These are phyloP conservation scores for Drosophila monieri DNA, from an alignment of 2,888 invertebrate species.

Conservation along the genomic window DNA sequence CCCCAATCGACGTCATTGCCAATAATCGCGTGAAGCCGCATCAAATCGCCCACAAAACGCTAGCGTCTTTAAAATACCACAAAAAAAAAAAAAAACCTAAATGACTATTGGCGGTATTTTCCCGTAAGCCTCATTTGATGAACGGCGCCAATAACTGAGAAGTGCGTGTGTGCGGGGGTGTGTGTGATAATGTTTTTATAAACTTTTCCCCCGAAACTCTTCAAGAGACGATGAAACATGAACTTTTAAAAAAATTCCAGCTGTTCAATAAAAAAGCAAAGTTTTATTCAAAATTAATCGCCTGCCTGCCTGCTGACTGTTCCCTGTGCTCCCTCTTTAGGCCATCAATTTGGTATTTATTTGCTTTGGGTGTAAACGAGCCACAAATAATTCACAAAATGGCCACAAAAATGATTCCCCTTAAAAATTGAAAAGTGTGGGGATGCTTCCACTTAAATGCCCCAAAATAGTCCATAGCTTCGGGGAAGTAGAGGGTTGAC, in stretches of 20 bases:
- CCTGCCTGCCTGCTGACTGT: constrained; percentile 7
- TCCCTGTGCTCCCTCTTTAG: constrained; percentile 1
- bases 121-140: constrained; percentile 40
- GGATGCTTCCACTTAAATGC: constrained; percentile 46
- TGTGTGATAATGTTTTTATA: constrained; percentile 49
- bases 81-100: constrained; percentile 10
- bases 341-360: constrained; percentile 35
- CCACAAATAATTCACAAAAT: constrained; percentile 32
- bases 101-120: constrained; percentile 54
- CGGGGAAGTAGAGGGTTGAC: constrained; percentile 1
- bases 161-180: constrained; percentile 15
- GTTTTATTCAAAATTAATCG: constrained; percentile 30
- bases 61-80: constrained; percentile 20
- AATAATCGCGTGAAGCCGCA: constrained; percentile 24
- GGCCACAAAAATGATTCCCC: constrained; percentile 44
- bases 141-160: constrained; percentile 4
- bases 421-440: constrained; percentile 27
- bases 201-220: constrained; percentile 59
- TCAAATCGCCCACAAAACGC: constrained; percentile 45
- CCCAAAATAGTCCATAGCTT: constrained; percentile 35
- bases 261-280: constrained; percentile 61
- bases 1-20: constrained; percentile 55
- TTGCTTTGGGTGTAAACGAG: constrained; percentile 37
- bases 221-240: constrained; percentile 20
- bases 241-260: constrained; percentile 30